A percentile compares a stretch with the other conserved stretches of the same genome.
phyloP scores from a whole-genome alignment of 2,797 vertebrate species.

The Spinibarbus caldwelli region DNA sequence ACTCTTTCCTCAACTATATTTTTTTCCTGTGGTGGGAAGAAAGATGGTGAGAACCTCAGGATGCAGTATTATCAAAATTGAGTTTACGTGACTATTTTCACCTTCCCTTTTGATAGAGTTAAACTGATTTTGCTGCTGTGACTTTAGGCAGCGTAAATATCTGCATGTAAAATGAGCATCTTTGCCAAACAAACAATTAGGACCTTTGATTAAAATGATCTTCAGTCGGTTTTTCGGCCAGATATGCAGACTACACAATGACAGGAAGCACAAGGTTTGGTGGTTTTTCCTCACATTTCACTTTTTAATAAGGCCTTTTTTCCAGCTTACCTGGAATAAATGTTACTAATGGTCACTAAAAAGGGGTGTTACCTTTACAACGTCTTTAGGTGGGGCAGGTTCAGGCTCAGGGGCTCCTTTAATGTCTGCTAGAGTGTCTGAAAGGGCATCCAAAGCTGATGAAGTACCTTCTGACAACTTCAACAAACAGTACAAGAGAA shows the following conservation, averaged over 20 bases:
- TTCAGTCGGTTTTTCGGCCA: not conserved
- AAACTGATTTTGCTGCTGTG: not conserved
- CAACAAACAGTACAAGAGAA: not conserved
- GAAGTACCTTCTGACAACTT: slow-evolving; percentile 63
- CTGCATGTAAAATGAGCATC: not conserved
- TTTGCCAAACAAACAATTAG: not conserved
- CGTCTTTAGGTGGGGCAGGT: slow-evolving; percentile 63
- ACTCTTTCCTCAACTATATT: slow-evolving; percentile 69
- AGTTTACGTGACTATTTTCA: no score
- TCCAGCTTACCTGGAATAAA: no score
- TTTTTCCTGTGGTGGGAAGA: slow-evolving; percentile 72
- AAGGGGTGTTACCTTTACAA: slow-evolving; percentile 71
- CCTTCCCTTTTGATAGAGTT: not conserved
- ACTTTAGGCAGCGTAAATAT: not conserved
- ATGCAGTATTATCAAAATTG: not conserved
- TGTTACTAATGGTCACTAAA: not conserved
- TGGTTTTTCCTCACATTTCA: not conserved
- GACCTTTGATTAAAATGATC: not conserved
- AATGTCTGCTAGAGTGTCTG: slow-evolving; percentile 73
- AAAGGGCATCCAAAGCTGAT: slow-evolving; percentile 75
- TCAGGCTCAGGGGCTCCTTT: slow-evolving; percentile 62
- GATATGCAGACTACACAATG: not conserved
- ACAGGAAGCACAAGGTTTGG: not conserved
- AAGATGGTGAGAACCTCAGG: not conserved
- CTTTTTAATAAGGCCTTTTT: not conserved